phyloP scores from a whole-genome alignment of 2,888 invertebrate genomes.

The Clivina fossor region DNA sequence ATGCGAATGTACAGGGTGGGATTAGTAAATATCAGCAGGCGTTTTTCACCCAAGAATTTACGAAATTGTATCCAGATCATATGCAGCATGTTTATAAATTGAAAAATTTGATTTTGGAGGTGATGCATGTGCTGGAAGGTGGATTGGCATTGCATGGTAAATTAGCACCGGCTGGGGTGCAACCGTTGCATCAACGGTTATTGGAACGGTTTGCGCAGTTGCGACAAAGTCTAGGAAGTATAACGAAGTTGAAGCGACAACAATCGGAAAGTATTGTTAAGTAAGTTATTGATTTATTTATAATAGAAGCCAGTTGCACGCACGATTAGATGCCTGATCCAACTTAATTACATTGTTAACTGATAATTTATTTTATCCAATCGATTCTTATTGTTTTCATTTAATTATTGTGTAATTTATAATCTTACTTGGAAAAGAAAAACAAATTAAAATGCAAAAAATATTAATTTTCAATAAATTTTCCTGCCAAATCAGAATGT shows the following conservation, averaged over 20 bases:
- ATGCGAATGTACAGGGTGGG: conserved; percentile 95
- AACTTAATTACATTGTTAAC: too few species aligned
- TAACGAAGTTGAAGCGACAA: conserved; percentile 65
- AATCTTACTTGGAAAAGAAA: too few species aligned
- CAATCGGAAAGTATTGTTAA: conserved; percentile 81
- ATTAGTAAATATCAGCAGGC: conserved; percentile 94
- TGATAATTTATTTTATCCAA: too few species aligned
- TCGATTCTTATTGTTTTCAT: too few species aligned
- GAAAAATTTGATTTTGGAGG: conserved; percentile 74
- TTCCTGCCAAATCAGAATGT: too few species aligned
- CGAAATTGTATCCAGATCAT: conserved; percentile 61
- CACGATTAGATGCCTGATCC: too few species aligned
- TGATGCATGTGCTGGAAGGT: conserved; percentile 78
- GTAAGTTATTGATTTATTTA: conserved; percentile 54
- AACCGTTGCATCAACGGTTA: conserved; percentile 86
- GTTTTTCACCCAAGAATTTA: conserved; percentile 83
- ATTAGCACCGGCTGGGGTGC: conserved; percentile 84
- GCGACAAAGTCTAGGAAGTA: conserved; percentile 72
- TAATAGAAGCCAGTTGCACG: too few species aligned
- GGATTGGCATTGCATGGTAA: conserved; percentile 83
- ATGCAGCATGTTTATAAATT: conserved; percentile 59
- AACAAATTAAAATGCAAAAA: too few species aligned
- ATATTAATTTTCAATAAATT: too few species aligned
- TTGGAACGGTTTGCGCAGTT: conserved; percentile 85
- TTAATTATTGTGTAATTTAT: too few species aligned